Conservation (phyloP, 2,797 vertebrate species). For the Pagetopsis macropterus region DNA sequence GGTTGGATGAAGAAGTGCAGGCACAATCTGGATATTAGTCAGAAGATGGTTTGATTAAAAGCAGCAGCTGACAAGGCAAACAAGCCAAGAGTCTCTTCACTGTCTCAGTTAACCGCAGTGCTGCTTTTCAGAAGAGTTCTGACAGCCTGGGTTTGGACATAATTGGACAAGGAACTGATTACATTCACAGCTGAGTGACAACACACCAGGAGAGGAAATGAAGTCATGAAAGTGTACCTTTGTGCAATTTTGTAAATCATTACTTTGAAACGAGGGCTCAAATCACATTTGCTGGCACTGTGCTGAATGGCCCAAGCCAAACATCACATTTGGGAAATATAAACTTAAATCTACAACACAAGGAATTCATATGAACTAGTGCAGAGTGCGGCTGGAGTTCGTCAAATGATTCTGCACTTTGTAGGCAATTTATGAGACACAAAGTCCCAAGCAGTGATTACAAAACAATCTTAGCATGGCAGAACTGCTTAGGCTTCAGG, state of each 20-base stretch:
- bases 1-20: constrained; percentile 68
- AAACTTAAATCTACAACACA: constrained; percentile 64
- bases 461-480: constrained; percentile 56
- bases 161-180: constrained; percentile 80
- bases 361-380: constrained; percentile 65
- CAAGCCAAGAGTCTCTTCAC: constrained; percentile 71
- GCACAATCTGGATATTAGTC: constrained; percentile 72
- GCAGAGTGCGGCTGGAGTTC: constrained; percentile 51
- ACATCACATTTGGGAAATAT: constrained; percentile 73
- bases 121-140: constrained; percentile 58
- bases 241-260: constrained; percentile 77
- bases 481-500: constrained; percentile 41
- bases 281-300: constrained; percentile 69
- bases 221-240: constrained; percentile 81
- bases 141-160: constrained; percentile 62
- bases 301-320: constrained; percentile 58
- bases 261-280: constrained; percentile 63
- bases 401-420: constrained; percentile 67
- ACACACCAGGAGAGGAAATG: constrained; percentile 78
- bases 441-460: constrained; percentile 51
- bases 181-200: constrained; percentile 81
- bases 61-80: constrained; percentile 73
- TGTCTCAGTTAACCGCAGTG: constrained; percentile 56
- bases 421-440: constrained; percentile 63
- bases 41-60: constrained; percentile 73